A percentile compares a stretch with the other conserved stretches of the same genome.
These are phyloP conservation scores for Tachyglossus aculeatus DNA, from an alignment of 2,797 vertebrate genomes.

Conservation along the genomic window DNA sequence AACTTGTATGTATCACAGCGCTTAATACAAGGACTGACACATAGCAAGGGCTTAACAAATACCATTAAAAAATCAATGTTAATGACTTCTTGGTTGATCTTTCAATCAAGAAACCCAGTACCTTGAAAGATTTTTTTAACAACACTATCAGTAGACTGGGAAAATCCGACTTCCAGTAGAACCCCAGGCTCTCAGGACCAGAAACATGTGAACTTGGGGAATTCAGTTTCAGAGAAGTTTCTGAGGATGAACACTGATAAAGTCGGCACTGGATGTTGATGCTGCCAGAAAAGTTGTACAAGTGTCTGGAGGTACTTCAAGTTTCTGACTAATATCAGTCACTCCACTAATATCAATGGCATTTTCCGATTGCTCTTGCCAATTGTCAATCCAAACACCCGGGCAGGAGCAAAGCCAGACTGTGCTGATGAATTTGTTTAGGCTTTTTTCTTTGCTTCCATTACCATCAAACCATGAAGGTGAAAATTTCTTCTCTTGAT, in stretches of 20 bases:
- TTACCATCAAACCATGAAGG: too few species aligned
- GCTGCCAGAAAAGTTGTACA: slow-evolving; percentile 17
- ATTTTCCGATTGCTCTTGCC: slow-evolving; percentile 5
- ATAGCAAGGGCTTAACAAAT: too few species aligned
- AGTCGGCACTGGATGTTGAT: slow-evolving; percentile 11
- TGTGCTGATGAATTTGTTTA: background rate
- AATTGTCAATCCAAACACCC: slow-evolving; percentile 13
- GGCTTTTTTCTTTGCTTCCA: background rate
- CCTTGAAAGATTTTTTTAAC: too few species aligned
- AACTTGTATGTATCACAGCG: too few species aligned
- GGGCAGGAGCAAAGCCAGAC: background rate
- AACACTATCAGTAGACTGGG: too few species aligned
- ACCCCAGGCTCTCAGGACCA: background rate
- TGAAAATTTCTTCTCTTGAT: too few species aligned
- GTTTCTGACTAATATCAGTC: slow-evolving; percentile 33
- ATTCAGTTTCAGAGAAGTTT: slow-evolving; percentile 19
- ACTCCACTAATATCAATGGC: slow-evolving; percentile 4
- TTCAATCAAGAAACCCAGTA: too few species aligned
- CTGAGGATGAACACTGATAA: background rate
- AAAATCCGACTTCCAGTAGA: too few species aligned
- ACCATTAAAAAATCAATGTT: too few species aligned
- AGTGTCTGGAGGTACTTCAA: slow-evolving; percentile 47
- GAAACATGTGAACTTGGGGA: background rate
- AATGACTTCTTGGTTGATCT: too few species aligned
- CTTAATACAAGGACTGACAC: too few species aligned